Base-by-base conservation (phyloP, 2,113 vertebrate genomes). In the Oenanthe oenanthe region DNA sequence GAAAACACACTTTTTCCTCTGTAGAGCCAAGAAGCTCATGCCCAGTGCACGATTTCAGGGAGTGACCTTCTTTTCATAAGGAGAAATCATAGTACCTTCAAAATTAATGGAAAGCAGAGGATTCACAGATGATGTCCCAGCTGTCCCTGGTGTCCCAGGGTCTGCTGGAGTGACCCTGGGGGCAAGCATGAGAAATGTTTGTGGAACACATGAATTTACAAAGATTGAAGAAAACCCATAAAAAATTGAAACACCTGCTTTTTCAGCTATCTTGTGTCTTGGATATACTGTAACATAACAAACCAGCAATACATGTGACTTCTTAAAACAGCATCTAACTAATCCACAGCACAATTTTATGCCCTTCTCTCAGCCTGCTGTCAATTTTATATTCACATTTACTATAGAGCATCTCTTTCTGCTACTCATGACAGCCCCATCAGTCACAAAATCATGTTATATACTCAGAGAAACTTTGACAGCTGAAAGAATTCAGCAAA, bases 301-400 rank as follows among this genome's bases (percentile, higher is more conserved):
- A 88, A 50, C 5, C 70, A 90, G 50, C 26, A 36, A 53, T 68
- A 75, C 1, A 0, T 29, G 9, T 28, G 80, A 58, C 31, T 86
- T 77, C 84, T 91, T 53, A 53, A 88, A 96, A 57, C 66, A 76
- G 66, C 71, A 81, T 47, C 47, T 57, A 88, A 73, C 74, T 92
- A 57, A 90, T 76, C n/a, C 68, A 50, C 29, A 61, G 58, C 47
- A 60, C 53, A 60, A 42, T 45, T 93, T 89, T 65, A 50, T 85
- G 76, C 75, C 61, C 38, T 87, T 86, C 61, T 79, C 58, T 79
- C 77, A 78, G 73, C 17, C 12, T 91, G 71, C 53, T 82, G 86
- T 72, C 73, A 75, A 51, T 92, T 93, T 91, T 72, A 57, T 60
- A 75, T 53, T 89, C 86, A 76, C 50, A 68, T 76, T 93, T 92